Conservation (phyloP, 2,797 vertebrate genomes). For the Emydoidea blandingii region DNA sequence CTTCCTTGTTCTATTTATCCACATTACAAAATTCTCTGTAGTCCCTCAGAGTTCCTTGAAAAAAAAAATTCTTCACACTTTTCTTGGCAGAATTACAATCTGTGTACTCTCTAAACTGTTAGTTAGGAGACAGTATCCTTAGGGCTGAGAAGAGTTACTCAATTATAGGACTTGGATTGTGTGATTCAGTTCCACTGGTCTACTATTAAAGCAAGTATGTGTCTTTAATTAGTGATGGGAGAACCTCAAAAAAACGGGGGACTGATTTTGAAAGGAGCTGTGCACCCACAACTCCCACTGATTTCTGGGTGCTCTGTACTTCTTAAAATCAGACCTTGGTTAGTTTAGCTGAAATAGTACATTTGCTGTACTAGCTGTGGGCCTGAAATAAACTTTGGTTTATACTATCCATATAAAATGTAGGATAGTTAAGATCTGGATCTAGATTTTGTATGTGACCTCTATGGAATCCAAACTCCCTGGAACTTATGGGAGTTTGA, state of each 20-base stretch:
- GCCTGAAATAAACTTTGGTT: not conserved
- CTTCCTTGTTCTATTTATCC: not conserved
- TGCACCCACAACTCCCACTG: not conserved
- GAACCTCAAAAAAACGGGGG: not conserved
- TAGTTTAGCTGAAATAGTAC: fast-evolving
- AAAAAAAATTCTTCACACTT: not conserved
- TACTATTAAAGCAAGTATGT: constrained; percentile 6
- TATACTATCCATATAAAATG: not conserved
- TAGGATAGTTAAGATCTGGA: not conserved
- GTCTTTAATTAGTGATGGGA: not conserved
- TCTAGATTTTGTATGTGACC: not conserved
- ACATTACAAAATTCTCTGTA: not conserved
- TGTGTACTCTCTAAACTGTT: not conserved
- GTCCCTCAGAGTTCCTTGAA: not conserved
- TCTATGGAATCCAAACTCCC: not conserved
- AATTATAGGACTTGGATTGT: not conserved
- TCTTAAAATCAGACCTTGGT: not conserved
- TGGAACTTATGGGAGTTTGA: not conserved
- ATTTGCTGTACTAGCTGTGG: not conserved
- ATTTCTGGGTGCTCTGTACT: fast-evolving
- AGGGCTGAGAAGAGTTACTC: not conserved
- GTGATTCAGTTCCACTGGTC: not conserved
- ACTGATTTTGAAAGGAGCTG: not conserved
- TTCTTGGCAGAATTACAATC: constrained; percentile 40
- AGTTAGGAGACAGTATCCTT: not conserved